Conservation (phyloP, 2,888 invertebrate genomes). For the Thereva nobilitata region DNA sequence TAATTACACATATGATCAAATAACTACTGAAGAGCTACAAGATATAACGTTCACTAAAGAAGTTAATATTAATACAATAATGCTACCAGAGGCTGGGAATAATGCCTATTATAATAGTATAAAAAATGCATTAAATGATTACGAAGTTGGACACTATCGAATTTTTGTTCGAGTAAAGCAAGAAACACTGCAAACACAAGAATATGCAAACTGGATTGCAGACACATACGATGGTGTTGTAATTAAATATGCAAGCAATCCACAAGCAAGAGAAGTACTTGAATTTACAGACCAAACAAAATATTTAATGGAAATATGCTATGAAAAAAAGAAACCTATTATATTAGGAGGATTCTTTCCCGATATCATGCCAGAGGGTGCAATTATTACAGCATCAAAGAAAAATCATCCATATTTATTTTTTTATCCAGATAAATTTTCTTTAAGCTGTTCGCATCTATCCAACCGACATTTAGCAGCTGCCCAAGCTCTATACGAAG, state of each 20-base stretch:
- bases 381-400: slow-evolving; percentile 6
- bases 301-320: slow-evolving; percentile 23
- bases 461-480: not conserved
- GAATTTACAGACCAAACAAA: slow-evolving; percentile 1
- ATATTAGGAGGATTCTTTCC: not conserved
- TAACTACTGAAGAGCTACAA: slow-evolving; percentile 54
- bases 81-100: slow-evolving; percentile 47
- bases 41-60: slow-evolving; percentile 52
- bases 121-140: not conserved
- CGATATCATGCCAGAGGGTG: not conserved
- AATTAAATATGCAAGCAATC: not conserved
- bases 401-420: slow-evolving; percentile 13
- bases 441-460: not conserved
- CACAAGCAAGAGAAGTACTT: slow-evolving; percentile 1
- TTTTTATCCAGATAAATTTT: slow-evolving; percentile 17
- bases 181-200: not conserved
- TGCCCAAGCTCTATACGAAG: not conserved
- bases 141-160: not conserved
- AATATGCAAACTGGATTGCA: slow-evolving; percentile 20
- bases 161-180: slow-evolving; percentile 1
- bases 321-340: slow-evolving; percentile 10
- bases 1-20: not conserved
- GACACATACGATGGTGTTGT: slow-evolving; percentile 21
- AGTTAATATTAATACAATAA: slow-evolving; percentile 49
- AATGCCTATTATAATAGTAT: slow-evolving; percentile 14